Conservation (phyloP, 35 echinoderm and acorn worm genomes). For the Heliocidaris tuberculata region DNA sequence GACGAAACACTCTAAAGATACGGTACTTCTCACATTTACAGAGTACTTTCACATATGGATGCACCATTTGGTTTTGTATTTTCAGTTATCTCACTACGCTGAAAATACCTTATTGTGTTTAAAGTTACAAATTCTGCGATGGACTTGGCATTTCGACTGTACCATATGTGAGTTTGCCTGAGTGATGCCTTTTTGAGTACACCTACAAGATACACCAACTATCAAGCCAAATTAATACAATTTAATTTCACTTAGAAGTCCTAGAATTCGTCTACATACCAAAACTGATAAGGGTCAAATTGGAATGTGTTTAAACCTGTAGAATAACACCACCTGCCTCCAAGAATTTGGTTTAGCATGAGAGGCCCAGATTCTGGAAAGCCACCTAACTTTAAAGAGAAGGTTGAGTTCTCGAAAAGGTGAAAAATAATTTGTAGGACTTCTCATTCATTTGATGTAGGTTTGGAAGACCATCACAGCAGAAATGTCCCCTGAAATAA, state of each 20-base stretch:
- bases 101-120: background rate
- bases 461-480: no score
- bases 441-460: no score
- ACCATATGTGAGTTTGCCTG: background rate
- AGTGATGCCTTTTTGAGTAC: background rate
- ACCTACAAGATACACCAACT: background rate
- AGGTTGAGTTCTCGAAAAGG: no score
- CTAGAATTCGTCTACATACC: background rate
- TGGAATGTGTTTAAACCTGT: conserved; percentile 10
- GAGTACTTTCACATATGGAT: background rate
- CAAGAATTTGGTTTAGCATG: background rate
- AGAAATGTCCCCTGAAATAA: no score
- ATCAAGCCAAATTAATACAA: background rate
- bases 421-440: no score
- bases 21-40: no score
- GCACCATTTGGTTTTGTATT: background rate
- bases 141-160: background rate
- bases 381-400: no score
- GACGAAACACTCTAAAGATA: no score
- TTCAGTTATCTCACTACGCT: background rate
- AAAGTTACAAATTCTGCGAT: background rate
- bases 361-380: background rate
- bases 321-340: background rate
- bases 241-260: background rate
- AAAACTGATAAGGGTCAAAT: background rate